These are phyloP conservation scores for Leptinotarsa undecemlineata DNA, from an alignment of 1,140 invertebrate species.

Conservation along the genomic window DNA sequence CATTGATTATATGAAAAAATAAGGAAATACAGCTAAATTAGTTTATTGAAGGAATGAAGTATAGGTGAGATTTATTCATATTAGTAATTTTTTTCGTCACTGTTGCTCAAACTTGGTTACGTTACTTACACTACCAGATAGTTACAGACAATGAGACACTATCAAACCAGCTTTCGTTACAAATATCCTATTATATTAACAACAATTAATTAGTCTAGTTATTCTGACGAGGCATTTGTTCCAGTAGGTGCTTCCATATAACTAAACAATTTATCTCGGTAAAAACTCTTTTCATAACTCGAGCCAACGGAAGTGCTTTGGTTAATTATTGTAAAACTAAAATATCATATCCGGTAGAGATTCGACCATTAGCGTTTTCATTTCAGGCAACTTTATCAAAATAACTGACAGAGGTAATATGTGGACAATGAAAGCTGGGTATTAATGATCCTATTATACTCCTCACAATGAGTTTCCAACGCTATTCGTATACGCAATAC, in stretches of 20 bases:
- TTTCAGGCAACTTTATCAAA: constrained; percentile 13
- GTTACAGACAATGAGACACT: not conserved
- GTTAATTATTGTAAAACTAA: constrained; percentile 40
- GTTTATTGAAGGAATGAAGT: no score
- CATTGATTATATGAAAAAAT: no score
- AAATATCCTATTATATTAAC: not conserved
- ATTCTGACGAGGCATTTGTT: constrained; percentile 20
- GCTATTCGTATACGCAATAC: constrained; percentile 37
- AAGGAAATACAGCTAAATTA: no score
- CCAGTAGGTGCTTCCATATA: constrained; percentile 27
- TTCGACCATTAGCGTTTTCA: constrained; percentile 31
- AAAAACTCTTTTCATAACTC: constrained; percentile 24
- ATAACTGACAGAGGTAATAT: constrained; percentile 10
- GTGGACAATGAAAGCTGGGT: constrained; percentile 18
- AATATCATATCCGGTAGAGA: constrained; percentile 39
- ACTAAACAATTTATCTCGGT: constrained; percentile 28
- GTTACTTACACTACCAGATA: not conserved
- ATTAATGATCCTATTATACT: constrained; percentile 35
- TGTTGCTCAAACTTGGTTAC: no score
- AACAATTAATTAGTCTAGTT: not conserved
- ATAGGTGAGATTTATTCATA: no score
- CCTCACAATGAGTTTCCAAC: constrained; percentile 34
- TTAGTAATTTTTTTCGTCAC: no score
- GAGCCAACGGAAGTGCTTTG: constrained; percentile 30
- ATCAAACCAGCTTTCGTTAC: not conserved